Evolutionary conservation across 2,888 invertebrate genomes (phyloP).

Genomic region (Rhagonycha lutea): DNA sequence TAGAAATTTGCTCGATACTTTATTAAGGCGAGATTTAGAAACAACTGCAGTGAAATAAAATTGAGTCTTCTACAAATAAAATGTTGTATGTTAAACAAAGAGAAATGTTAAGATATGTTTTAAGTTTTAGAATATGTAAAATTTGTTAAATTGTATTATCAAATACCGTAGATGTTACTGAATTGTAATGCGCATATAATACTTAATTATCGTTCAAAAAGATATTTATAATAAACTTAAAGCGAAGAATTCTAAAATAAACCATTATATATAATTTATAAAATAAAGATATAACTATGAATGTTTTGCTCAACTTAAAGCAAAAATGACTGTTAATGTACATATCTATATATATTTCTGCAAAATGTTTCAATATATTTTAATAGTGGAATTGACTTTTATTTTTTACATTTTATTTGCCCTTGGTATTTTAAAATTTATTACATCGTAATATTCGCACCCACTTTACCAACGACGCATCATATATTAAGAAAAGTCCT

Average conservation of each 20-base stretch:
- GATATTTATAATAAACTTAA: slow-evolving; percentile 8
- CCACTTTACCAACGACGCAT: too few species aligned
- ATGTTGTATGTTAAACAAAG: neutral
- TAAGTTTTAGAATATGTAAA: neutral
- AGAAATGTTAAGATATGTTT: neutral
- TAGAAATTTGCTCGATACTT: slow-evolving; percentile 68
- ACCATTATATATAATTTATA: slow-evolving; percentile 9
- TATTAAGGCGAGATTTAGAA: slow-evolving; percentile 57
- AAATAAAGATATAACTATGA: slow-evolving; percentile 11
- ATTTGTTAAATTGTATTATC: neutral
- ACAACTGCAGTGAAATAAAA: neutral
- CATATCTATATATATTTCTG: too few species aligned
- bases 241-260: slow-evolving; percentile 16
- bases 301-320: slow-evolving; percentile 11
- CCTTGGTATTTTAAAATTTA: too few species aligned
- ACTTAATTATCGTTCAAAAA: slow-evolving; percentile 1
- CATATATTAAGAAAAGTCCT: too few species aligned
- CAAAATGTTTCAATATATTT: slow-evolving; percentile 41
- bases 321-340: slow-evolving; percentile 33
- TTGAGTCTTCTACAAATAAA: neutral
- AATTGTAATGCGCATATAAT: neutral
- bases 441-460: too few species aligned
- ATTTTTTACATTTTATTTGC: neutral
- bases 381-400: slow-evolving; percentile 37
- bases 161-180: neutral